Percentiles rank a stretch among this genome's conserved stretches.
These are phyloP conservation scores for Polydrusus tereticollis DNA, from an alignment of 2,888 invertebrate species.

Conservation along the genomic window DNA sequence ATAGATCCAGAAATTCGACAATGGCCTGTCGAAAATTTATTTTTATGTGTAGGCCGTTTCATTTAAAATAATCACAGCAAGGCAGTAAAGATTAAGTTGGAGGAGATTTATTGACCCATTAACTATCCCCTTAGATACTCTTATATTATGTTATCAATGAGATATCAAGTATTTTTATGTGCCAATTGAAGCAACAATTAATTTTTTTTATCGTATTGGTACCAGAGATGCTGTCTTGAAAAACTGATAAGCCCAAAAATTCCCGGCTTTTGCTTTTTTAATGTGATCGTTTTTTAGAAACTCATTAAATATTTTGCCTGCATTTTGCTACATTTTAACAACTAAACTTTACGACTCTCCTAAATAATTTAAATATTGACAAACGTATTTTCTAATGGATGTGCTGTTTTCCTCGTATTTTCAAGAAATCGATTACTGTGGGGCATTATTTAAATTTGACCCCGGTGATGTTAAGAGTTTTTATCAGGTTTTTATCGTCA, in stretches of 20 bases:
- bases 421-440: constrained; percentile 12
- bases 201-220: not conserved
- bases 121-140: not conserved
- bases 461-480: not conserved
- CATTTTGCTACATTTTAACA: too few relatives aligned
- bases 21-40: not conserved
- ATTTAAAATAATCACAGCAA: constrained; percentile 23
- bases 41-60: constrained; percentile 7
- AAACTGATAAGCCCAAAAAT: too few relatives aligned
- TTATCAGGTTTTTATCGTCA: constrained; percentile 22
- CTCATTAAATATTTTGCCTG: too few relatives aligned
- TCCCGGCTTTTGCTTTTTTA: too few relatives aligned
- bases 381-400: constrained; percentile 13
- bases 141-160: constrained; percentile 2
- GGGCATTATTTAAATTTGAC: constrained; percentile 16
- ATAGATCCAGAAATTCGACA: not conserved
- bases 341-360: too few relatives aligned
- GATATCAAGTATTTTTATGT: constrained; percentile 9
- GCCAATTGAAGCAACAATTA: constrained; percentile 3
- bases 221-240: too few relatives aligned
- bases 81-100: constrained; percentile 24
- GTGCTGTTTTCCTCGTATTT: constrained; percentile 5
- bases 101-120: constrained; percentile 23
- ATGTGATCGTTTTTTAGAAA: too few relatives aligned
- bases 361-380: not conserved